Evolutionary conservation across 2,888 invertebrate species (phyloP), one percentile per base, ranked within the genome.

Genomic region (Stomorhina lunata): DNA sequence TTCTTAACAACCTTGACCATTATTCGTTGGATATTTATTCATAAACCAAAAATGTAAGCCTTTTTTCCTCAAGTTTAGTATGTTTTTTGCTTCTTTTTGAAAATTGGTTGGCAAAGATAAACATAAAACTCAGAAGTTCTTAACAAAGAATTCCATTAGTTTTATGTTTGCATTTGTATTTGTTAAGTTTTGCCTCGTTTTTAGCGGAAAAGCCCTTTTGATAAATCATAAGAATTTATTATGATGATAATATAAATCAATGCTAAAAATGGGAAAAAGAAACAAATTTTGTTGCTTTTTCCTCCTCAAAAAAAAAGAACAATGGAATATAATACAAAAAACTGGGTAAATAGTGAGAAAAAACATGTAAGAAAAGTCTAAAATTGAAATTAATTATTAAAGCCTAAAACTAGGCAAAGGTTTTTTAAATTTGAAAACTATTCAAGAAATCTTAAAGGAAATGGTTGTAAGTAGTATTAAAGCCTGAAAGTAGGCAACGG

Each of bases 151-250:
- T 65, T 53, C 1, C n/a, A n/a, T n/a, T 17, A 34, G 10, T 69
- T 43, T 61, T 50, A 17, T 17, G 32, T 32, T 17, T 27, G 32
- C n/a, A 15, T 29, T 3, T 29, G 7, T 2, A 20, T 9, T 27
- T 15, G 7, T 22, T 22, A 9, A 10, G 12, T 37, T 29, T 29
- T 45, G 5, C 9, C 32, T 65, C 32, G n/a, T n/a, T 63, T 77
- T 82, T 22, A 43, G 63, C 57, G 71, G 71, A 78, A 72, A 5
- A 45, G 29, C 65, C 83, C 83, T 84, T 81, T 66, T 87, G 85
- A 90, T 90, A 90, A 90, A 90, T 90, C 90, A 89, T 85, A 86
- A 87, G 86, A 90, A 90, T 90, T 90, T 89, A 90, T 90, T 89
- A 90, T 90, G 90, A 90, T 89, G 88, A 90, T 87, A 87, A 85